Evolutionary conservation across 2,888 invertebrate species (phyloP).

Genomic region (Hydraecia micacea): DNA sequence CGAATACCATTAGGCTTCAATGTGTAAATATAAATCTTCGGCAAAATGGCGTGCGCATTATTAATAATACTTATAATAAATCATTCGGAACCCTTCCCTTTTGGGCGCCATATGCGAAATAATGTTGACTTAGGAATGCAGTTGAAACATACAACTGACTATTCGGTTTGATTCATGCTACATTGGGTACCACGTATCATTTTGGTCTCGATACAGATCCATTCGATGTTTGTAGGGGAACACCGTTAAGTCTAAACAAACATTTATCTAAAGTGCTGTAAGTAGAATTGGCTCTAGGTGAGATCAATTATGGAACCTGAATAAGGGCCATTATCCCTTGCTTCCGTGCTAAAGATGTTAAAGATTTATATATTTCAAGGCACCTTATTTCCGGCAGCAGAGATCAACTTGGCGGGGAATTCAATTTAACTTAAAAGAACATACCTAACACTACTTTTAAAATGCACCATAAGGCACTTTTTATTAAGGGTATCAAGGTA

Average conservation of each 20-base stretch:
- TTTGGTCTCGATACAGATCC: background rate
- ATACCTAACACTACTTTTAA: background rate
- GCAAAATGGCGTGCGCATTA: constrained; percentile 53
- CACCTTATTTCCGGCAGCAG: background rate
- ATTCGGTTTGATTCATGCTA: constrained; percentile 2
- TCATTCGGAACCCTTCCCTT: constrained; percentile 56
- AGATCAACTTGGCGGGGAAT: background rate
- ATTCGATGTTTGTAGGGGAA: background rate
- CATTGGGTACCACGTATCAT: background rate
- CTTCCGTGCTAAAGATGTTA: background rate
- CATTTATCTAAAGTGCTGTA: constrained; percentile 11
- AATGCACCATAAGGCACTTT: background rate
- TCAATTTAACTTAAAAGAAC: background rate
- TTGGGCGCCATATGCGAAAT: constrained; percentile 45
- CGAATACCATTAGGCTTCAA: constrained; percentile 65
- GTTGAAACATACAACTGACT: constrained; percentile 1
- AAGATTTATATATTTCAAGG: background rate
- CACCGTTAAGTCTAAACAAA: constrained; percentile 14
- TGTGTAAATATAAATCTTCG: constrained; percentile 61
- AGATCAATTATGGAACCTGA: background rate
- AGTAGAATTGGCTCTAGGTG: background rate
- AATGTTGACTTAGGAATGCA: constrained; percentile 45
- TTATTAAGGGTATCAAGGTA: background rate
- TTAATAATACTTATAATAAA: constrained; percentile 62
- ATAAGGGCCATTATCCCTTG: background rate